Evolutionary conservation across 2,797 vertebrate species (phyloP), one percentile per base, ranked within the genome.

Genomic region (Phrynocephalus guinanensis): DNA sequence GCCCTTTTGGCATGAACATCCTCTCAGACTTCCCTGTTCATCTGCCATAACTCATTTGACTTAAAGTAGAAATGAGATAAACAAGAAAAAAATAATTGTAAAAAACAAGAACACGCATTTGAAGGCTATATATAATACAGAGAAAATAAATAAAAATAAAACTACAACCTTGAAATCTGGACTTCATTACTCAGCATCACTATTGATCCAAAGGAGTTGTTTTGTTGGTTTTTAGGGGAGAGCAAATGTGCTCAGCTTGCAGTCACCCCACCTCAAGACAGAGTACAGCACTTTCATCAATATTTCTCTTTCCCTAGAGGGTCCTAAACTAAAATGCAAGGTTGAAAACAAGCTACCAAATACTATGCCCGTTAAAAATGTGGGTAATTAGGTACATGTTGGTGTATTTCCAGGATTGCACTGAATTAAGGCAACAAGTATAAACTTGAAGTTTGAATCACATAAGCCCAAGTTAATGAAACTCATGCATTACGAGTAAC

Each of bases 1-100:
- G 38, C 0, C 30, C 9, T 71, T 76, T 33, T 2, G 80, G 52
- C 0, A 0, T 79, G 71, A 38, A 85, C 56, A 13, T 73, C 1
- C 3, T 83, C 26, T 68, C 13, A 75, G 8, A 60, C 9, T 48
- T 9, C 26, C 24, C 2, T 83, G 50, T 16, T 5, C 7, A 6
- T 16, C 2, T 79, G 20, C 5, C 26, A 7, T 63, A 63, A 71
- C 5, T 48, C 56, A 18, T 71, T 83, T 20, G 13, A 72, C 28
- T 79, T 72, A 79, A 83, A 71, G 6, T 73, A n/a, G n/a, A 63
- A 20, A 30, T 79, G 52, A 83, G 52, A 44, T 68, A 79, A 79
- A 28, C 28, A 71, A 68, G n/a, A 22, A 68, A 48, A 48, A 22
- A 68, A 48, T 13, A 20, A 10, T 16, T 50, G 38, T 5, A 68